Percentiles rank a stretch among this genome's conserved stretches.
phyloP scores from a whole-genome alignment of 2,797 vertebrate species.

The Miichthys miiuy region DNA sequence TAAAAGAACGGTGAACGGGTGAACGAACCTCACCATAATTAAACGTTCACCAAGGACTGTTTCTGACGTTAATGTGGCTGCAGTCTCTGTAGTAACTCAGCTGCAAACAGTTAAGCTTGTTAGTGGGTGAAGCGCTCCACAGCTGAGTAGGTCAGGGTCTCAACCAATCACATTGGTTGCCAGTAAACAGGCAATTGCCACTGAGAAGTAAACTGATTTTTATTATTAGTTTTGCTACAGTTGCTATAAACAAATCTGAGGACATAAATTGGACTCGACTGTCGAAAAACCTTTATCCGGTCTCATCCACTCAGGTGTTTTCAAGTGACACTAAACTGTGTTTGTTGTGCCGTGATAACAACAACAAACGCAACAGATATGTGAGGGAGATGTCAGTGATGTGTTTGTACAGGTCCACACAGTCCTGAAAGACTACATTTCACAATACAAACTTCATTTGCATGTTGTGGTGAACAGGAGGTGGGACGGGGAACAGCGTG shows the following conservation, averaged over 20 bases:
- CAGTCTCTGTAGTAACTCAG: background rate
- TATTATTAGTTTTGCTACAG: background rate
- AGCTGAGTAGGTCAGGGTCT: background rate
- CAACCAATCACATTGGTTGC: background rate
- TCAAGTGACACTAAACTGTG: no score
- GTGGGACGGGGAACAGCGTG: background rate
- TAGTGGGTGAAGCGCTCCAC: no score
- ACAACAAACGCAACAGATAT: background rate
- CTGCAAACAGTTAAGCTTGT: conserved; percentile 4
- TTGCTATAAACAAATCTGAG: background rate
- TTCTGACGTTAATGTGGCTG: conserved; percentile 15
- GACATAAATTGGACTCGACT: conserved; percentile 2
- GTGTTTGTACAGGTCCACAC: background rate
- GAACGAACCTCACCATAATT: background rate
- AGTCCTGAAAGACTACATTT: background rate
- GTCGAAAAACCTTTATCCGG: background rate
- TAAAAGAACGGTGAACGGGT: background rate
- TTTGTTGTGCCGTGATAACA: no score
- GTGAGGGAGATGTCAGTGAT: background rate
- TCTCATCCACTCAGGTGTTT: background rate
- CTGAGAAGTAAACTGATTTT: background rate
- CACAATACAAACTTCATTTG: background rate
- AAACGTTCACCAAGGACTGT: background rate
- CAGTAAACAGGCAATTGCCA: background rate
- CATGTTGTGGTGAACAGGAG: background rate